phyloP scores from a whole-genome alignment of 2,888 invertebrate species.

The Marasmarcha lunaedactyla region DNA sequence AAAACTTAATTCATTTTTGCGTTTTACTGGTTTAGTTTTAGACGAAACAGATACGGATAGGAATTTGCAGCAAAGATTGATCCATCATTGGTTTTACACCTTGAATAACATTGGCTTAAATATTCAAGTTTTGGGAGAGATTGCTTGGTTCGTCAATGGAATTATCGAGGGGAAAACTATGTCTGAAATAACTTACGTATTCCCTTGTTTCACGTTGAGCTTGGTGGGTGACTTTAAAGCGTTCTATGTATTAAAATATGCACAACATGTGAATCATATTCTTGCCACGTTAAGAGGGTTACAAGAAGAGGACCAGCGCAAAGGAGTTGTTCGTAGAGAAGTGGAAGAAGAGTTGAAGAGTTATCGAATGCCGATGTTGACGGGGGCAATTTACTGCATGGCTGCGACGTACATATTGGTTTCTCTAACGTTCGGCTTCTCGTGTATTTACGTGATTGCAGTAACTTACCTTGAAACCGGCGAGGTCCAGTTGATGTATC shows the following conservation, averaged over 20 bases:
- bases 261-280: conserved; percentile 20
- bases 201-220: conserved; percentile 26
- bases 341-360: conserved; percentile 10
- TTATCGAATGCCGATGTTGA: conserved; percentile 9
- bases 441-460: conserved; percentile 21
- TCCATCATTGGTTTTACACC: conserved; percentile 19
- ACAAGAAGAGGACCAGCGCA: conserved; percentile 4
- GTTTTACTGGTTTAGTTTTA: conserved; percentile 20
- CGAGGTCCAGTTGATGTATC: conserved; percentile 23
- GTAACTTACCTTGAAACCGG: conserved; percentile 23
- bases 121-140: conserved; percentile 15
- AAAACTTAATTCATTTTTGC: conserved; percentile 4
- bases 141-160: conserved; percentile 19
- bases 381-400: not conserved
- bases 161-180: conserved; percentile 16
- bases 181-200: conserved; percentile 22
- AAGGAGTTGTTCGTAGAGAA: conserved; percentile 4
- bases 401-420: not conserved
- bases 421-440: conserved; percentile 15
- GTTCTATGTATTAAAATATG: conserved; percentile 21
- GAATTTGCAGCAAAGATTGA: conserved; percentile 16
- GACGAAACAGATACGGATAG: conserved; percentile 19
- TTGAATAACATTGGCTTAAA: conserved; percentile 18
- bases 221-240: conserved; percentile 25
- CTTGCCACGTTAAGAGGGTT: conserved; percentile 19